Evolutionary conservation across 1,140 invertebrate genomes (phyloP).

Genomic region (Aphidius gifuensis): DNA sequence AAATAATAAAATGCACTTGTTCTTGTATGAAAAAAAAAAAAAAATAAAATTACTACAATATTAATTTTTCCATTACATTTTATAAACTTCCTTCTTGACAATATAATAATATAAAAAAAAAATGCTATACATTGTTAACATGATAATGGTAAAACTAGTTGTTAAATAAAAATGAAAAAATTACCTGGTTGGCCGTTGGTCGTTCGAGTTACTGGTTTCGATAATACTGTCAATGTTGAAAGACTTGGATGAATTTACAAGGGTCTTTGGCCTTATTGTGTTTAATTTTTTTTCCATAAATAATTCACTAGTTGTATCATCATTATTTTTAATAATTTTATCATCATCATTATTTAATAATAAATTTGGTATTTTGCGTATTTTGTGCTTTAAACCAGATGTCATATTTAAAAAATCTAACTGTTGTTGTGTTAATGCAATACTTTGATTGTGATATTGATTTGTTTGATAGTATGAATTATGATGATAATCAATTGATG

Average conservation of each 20-base stretch:
- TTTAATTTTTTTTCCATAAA: neutral
- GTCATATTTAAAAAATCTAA: conserved; percentile 24
- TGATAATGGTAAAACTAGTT: conserved; percentile 11
- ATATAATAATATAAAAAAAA: too few species aligned
- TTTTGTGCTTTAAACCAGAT: conserved; percentile 2
- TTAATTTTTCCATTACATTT: too few species aligned
- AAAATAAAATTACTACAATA: too few species aligned
- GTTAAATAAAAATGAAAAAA: conserved; percentile 13
- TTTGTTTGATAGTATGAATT: conserved; percentile 1
- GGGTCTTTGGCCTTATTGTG: conserved; percentile 10
- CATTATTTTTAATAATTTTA: conserved; percentile 1
- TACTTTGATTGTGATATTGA: conserved; percentile 14
- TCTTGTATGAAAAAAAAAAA: neutral
- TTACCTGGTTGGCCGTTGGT: conserved; percentile 23
- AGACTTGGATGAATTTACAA: conserved; percentile 11
- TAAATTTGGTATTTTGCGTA: neutral
- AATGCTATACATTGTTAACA: neutral
- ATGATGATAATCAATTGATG: conserved; percentile 1
- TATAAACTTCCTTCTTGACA: too few species aligned
- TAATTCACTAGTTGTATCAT: neutral
- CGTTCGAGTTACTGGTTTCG: conserved; percentile 22
- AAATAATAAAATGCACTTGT: neutral
- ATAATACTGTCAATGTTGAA: conserved; percentile 30
- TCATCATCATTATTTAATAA: neutral
- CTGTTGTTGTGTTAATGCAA: conserved; percentile 23